Base-by-base conservation (phyloP, 1,140 invertebrate genomes). In the Microplitis demolitor region DNA sequence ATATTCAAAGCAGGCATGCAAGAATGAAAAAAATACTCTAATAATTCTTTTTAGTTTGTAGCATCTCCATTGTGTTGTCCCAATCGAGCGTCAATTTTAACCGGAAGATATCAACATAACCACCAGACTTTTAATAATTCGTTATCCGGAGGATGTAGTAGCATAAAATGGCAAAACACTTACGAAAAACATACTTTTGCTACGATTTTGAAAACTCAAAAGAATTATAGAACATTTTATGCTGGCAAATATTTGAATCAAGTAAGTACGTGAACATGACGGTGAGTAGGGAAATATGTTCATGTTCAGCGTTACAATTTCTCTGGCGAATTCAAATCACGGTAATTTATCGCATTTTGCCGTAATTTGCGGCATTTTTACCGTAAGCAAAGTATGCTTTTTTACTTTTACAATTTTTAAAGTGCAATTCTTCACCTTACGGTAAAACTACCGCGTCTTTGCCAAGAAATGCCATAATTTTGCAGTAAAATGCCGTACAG, bases 1-100 rank as follows among this genome's bases (percentile, higher is more conserved):
- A 24, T 2, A 2, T 24, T 24, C 24, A 24, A 24, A 24, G 24
- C 24, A 24, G 24, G 24, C 24, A 24, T 24, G 24, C 24, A 24
- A 24, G 2, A 24, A 24, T 24, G n/a, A n/a, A n/a, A n/a, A n/a
- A 24, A 24, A 24, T 24, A 2, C 24, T 24, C 24, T 24, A 24
- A 24, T 24, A 24, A 24, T 24, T 24, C 71, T 77, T 82, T 87
- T 61, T 78, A 94, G 92, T 96, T 92, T 85, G 91, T 91, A 2
- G 92, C 92, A 56, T 92, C 93, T 0, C 95, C 95, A 8, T 90
- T 97, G 53, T 97, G 95, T 83, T 97, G 96, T 81, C 96, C 96
- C 13, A 96, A 95, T 81, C 89, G 96, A 60, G 92, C 95, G 8
- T 94, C 94, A 45, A 91, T 98, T 54, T 86, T 98, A 13, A 95